Evolutionary conservation across 2,888 invertebrate genomes (phyloP), one percentile per base, ranked within the genome.

Genomic region (Nephrocerus scutellatus): DNA sequence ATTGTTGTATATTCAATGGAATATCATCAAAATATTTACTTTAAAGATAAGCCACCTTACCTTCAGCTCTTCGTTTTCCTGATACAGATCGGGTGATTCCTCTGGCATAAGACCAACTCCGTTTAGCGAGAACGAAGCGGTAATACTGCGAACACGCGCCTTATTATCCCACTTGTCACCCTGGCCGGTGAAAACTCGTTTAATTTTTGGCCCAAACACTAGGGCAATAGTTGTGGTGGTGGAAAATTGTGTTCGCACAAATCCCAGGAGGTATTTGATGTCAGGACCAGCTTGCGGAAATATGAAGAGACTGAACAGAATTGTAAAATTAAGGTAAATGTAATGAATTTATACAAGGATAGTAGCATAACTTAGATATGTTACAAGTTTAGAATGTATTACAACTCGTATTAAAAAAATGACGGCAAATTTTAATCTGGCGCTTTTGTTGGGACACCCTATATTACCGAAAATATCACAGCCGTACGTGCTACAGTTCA

Each of bases 151-250:
- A 1, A 87, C 86, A 36, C 85, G 74, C 1, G 87, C 84, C 39
- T 85, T 73, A 54, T 84, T 85, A 70, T 90, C 89, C 86, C 88
- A 89, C 54, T 88, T 87, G 63, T 90, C 89, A 18, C 89, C 90
- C 49, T 87, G 85, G 8, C 90, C 90, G 48, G 82, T 78, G 7
- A 85, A 71, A 8, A 91, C 87, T 32, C 89, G 76, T 30, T 84
- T 70, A 20, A 90, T 83, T 82, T 88, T 60, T 5, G 67, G 64
- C 3, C 63, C 67, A 48, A 69, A 68, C 7, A 69, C 68, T 25
- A 68, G 43, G 6, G 63, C 62, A 42, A 69, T 66, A 15, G 67
- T 70, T 28, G 89, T 87, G 5, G 90, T 84, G 5, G 93, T 93
- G 20, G 91, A 92, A 30, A 93, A 70, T 63, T 93, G 92, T 2